Conservation (phyloP, 2,888 invertebrate species). For the Chesias legatella region DNA sequence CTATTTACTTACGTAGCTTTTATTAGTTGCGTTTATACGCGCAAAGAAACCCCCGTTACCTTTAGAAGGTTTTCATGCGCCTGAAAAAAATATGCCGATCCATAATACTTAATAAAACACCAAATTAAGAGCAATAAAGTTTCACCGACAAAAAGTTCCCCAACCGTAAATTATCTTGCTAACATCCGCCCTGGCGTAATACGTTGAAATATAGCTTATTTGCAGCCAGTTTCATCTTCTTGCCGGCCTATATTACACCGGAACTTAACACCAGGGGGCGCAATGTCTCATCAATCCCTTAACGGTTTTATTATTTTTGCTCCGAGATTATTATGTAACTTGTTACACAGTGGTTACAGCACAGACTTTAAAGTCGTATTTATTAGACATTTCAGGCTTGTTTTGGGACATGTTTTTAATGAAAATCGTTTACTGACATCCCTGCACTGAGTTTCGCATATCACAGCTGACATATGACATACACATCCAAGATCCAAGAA, state of each 20-base stretch:
- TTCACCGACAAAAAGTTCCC: conserved; percentile 10
- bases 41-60: neutral
- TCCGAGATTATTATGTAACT: conserved; percentile 1
- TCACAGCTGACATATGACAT: too few relatives aligned
- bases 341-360: conserved; percentile 1
- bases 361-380: too few relatives aligned
- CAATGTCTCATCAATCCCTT: conserved; percentile 11
- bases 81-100: conserved; percentile 1
- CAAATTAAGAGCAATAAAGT: conserved; percentile 9
- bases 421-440: too few relatives aligned
- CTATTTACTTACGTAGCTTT: too few relatives aligned
- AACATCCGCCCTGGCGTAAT: conserved; percentile 14
- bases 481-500: too few relatives aligned
- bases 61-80: neutral
- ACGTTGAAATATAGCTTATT: conserved; percentile 18
- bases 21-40: too few relatives aligned
- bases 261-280: conserved; percentile 18
- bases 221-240: conserved; percentile 19
- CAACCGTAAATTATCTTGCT: conserved; percentile 15
- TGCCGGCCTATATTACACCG: conserved; percentile 15
- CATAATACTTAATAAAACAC: conserved; percentile 5
- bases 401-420: too few relatives aligned
- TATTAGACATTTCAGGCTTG: too few relatives aligned
- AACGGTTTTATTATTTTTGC: conserved; percentile 10
- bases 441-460: too few relatives aligned